Base-by-base conservation (phyloP, 1,140 invertebrate species). In the Drosophila kanapiae region DNA sequence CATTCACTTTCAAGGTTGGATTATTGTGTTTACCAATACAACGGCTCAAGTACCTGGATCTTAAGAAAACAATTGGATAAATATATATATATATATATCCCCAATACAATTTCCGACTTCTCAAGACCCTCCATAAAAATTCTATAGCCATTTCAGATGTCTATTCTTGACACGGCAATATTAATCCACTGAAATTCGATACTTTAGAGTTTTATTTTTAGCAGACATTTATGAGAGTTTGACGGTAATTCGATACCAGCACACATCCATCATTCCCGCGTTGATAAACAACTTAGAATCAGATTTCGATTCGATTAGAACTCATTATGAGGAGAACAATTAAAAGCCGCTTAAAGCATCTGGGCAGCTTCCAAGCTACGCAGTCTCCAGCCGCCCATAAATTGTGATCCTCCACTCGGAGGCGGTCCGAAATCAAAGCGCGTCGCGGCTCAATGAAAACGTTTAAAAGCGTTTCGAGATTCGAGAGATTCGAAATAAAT, bases 361-460 rank as follows among this genome's bases (percentile, higher is more conserved):
- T 58, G 56, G 59, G 7, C 75, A 75, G 82, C 82, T 85, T 70
- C 82, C 82, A 86, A 75, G 79, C 78, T 85, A 87, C 84, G 82
- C 83, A 77, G 10, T 40, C 16, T 45, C 35, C 38, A 48, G 48
- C 23, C 18, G 61, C 51, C 53, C 62, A 67, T 75, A 72, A 83
- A 71, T 70, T 49, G 70, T 53, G 38, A 47, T n/a, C 29, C 43
- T 23, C 67, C 29, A 43, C 40, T 40, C 23, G 35, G 49, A 48
- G 9, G 58, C 45, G 78, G 83, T 51, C 54, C 59, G 37, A 77
- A 88, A 88, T 88, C 84, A 87, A 87, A 87, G 83, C 83, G 77
- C 68, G 67, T 51, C 38, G 68, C 68, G 80, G 80, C 80, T 88
- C 56, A 88, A 83, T 87, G 84, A 88, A 88, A 88, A 80, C 83